Conservation (phyloP, 2,797 vertebrate species). For the Tiaroga cobitis region DNA sequence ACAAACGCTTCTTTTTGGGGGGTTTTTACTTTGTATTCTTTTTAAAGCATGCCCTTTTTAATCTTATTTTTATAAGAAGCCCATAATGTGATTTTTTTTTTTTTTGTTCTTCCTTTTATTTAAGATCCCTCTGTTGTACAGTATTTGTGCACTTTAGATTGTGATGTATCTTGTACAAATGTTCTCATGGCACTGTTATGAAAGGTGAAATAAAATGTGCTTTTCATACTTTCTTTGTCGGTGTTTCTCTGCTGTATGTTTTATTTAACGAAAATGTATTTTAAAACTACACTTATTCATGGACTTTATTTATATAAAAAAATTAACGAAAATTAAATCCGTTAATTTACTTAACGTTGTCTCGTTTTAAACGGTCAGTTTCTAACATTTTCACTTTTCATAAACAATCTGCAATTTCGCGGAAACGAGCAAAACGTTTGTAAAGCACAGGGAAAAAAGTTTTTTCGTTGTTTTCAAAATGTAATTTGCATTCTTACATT, state of each 20-base stretch:
- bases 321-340: not conserved
- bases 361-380: not conserved
- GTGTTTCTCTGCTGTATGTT: not conserved
- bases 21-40: constrained; percentile 57
- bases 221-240: constrained; percentile 74
- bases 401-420: not conserved
- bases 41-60: constrained; percentile 72
- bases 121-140: constrained; percentile 83
- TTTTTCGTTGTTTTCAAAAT: not conserved
- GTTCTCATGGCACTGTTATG: constrained; percentile 85
- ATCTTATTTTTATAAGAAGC: constrained; percentile 67
- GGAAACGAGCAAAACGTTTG: not conserved
- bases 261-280: not conserved
- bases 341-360: not conserved
- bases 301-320: not conserved
- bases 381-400: not conserved
- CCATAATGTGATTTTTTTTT: constrained; percentile 66
- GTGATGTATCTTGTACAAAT: constrained; percentile 87
- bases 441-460: not conserved
- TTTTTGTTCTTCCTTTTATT: constrained; percentile 77
- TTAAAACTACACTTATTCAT: not conserved
- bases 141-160: constrained; percentile 86
- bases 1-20: constrained; percentile 11
- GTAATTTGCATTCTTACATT: not conserved
- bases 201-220: constrained; percentile 83